A percentile compares a stretch with the other conserved stretches of the same genome.
phyloP scores from a whole-genome alignment of 2,113 vertebrate species.

The Indicator indicator region DNA sequence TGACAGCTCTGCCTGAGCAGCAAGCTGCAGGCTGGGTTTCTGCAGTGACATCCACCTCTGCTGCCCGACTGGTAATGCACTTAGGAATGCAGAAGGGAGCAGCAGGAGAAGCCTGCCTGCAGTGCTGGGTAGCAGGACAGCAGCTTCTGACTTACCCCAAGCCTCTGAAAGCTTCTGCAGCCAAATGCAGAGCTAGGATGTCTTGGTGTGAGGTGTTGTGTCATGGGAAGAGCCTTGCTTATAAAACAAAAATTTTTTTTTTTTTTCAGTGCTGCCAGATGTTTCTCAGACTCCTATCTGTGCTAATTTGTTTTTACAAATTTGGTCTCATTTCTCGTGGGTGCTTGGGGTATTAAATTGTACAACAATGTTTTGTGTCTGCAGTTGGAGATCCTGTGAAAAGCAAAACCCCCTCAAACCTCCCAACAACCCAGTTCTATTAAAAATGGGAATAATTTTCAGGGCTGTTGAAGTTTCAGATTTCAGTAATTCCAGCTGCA shows the following conservation, averaged over 20 bases:
- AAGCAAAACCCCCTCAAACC: not conserved
- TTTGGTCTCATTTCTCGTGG: not conserved
- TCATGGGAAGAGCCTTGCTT: not conserved
- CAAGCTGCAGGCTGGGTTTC: not conserved
- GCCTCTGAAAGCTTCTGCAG: not conserved
- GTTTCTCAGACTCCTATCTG: not conserved
- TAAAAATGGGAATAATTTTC: not conserved
- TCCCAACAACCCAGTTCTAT: not conserved
- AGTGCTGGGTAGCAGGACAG: not conserved
- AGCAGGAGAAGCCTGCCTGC: not conserved
- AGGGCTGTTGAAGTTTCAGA: not conserved
- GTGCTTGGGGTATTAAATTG: not conserved
- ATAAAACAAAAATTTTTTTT: not conserved
- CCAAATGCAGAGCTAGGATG: not conserved
- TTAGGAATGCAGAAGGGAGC: not conserved
- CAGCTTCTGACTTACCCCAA: not conserved
- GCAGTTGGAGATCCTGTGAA: not conserved
- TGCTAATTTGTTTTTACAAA: not conserved
- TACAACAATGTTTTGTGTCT: not conserved
- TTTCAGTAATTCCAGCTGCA: not conserved
- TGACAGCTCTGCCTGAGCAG: not conserved
- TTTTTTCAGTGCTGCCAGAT: not conserved
- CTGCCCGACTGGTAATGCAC: not conserved
- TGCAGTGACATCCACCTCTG: not conserved
- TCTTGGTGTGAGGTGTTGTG: not conserved